Conservation (phyloP, 2,888 invertebrate species). For the Sepiola atlantica region DNA sequence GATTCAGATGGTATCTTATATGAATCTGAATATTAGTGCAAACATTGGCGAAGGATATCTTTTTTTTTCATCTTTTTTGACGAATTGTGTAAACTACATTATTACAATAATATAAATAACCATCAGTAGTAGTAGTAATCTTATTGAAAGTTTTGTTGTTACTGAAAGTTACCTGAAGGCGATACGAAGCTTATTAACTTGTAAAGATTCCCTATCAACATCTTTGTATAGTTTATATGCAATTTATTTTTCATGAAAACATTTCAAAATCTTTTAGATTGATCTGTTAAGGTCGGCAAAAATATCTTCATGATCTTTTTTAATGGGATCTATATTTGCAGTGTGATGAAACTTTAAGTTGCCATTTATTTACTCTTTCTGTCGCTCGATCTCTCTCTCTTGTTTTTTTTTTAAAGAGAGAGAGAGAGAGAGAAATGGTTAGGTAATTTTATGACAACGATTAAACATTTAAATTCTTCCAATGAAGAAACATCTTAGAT, state of each 20-base stretch:
- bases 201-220: no score
- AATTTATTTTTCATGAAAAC: background rate
- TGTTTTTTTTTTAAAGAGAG: background rate
- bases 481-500: background rate
- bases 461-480: background rate
- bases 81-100: no score
- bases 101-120: no score
- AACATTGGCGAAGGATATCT: no score
- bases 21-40: no score
- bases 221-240: no score
- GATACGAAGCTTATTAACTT: no score
- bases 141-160: no score
- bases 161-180: no score
- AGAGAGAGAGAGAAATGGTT: background rate
- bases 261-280: background rate
- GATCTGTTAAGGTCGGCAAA: background rate
- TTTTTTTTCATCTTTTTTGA: no score
- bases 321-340: background rate
- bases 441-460: background rate
- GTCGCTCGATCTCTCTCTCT: background rate
- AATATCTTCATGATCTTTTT: background rate
- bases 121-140: no score
- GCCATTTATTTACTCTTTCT: background rate
- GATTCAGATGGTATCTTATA: no score
- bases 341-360: background rate